A percentile compares a stretch with the other conserved stretches of the same genome.
phyloP scores from a whole-genome alignment of 2,797 vertebrate genomes.

The Helarctos malayanus region DNA sequence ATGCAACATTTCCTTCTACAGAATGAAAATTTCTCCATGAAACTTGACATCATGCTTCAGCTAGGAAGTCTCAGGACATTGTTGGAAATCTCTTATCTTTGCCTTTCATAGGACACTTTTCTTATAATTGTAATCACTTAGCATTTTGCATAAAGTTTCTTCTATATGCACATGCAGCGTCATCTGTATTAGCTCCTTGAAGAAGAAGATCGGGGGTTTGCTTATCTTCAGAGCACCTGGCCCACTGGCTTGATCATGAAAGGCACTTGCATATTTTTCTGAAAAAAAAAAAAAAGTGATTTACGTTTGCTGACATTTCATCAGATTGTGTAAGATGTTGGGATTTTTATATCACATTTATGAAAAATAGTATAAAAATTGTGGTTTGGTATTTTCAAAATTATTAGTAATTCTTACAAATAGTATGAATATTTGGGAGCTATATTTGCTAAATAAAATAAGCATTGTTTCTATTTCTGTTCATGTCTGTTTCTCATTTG shows the following conservation, averaged over 20 bases:
- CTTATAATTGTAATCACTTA: neutral
- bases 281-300: neutral
- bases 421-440: neutral
- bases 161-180: neutral
- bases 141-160: neutral
- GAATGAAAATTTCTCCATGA: neutral
- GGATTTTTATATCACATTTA: neutral
- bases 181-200: neutral
- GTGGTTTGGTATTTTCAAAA: neutral
- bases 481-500: neutral
- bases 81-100: neutral
- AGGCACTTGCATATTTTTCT: neutral
- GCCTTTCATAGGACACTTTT: neutral
- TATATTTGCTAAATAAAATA: neutral
- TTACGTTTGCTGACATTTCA: neutral
- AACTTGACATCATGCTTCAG: neutral
- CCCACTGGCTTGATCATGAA: neutral
- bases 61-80: neutral
- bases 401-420: slow-evolving; percentile 10
- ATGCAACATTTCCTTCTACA: neutral
- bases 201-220: neutral
- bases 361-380: neutral
- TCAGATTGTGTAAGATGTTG: neutral
- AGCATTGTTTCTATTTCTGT: neutral
- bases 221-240: neutral